phyloP scores from a whole-genome alignment of 2,113 vertebrate genomes.

The Nycticryphes semicollaris region DNA sequence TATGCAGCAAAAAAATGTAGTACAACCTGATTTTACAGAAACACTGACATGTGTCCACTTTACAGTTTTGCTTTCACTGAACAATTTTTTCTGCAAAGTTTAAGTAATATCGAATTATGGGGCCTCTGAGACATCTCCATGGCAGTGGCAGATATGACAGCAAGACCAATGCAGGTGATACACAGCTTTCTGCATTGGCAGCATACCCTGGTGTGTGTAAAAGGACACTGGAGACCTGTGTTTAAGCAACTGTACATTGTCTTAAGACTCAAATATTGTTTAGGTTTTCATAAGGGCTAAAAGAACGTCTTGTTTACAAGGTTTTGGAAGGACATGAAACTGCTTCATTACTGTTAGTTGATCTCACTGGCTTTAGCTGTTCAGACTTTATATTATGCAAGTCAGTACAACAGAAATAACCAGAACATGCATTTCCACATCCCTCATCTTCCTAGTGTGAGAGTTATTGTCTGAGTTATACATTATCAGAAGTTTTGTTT shows the following conservation, averaged over 20 bases:
- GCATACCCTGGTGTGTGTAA: not conserved
- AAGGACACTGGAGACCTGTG: not conserved
- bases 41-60: not conserved
- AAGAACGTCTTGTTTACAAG: not conserved
- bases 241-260: not conserved
- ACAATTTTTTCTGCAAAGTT: not conserved
- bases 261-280: not conserved
- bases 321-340: not conserved
- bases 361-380: not conserved
- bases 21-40: not conserved
- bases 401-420: not conserved
- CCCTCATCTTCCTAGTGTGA: not conserved
- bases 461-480: not conserved
- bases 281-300: not conserved
- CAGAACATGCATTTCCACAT: not conserved
- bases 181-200: not conserved
- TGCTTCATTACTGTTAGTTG: not conserved
- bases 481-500: slow-evolving; percentile 4
- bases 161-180: not conserved
- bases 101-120: not conserved
- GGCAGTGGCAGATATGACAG: fast-evolving
- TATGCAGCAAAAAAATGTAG: not conserved
- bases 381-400: not conserved
- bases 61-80: not conserved
- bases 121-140: not conserved